Evolutionary conservation across 2,888 invertebrate species (phyloP), one percentile per base, ranked within the genome.

Genomic region (Iselma pallidipennis): DNA sequence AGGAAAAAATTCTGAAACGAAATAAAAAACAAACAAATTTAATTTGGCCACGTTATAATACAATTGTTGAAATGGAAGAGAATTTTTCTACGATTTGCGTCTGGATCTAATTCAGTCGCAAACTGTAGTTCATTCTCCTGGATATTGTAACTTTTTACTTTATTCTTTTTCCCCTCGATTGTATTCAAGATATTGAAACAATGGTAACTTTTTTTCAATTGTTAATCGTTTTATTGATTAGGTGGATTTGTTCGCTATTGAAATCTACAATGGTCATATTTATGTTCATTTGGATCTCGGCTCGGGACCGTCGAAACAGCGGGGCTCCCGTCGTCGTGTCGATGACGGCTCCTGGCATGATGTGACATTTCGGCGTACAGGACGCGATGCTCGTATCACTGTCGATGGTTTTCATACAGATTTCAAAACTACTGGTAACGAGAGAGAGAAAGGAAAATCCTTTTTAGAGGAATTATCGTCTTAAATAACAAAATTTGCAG

Each of bases 321-420:
- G 94, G 72, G 93, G 93, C 0, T 94, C 94, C 0, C 84, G 91
- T 50, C 83, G 90, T 52, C 85, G 92, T 28, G 91, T 98, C 4
- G 95, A 96, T 76, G 97, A 98, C 76, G 94, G 95, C 1, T 87
- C 89, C 51, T 96, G 96, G 94, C 98, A 98, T 79, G 93, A 94
- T 76, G 90, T 98, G 37, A 87, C 91, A 10, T 83, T 98, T 65
- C 86, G 93, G 58, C 87, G 95, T 55, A 91, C 89, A 63, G 94
- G 92, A 2, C 87, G 92, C 69, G 92, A 92, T 60, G 95, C 95
- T 4, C 87, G 92, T 70, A 91, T 96, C 54, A 91, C 91, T n/a
- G 94, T 97, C 0, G 95, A 95, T 78, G 91, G 92, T 0, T 89
- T 90, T 53, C 90, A 91, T 74, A 91, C 92, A n/a, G 94, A 95